phyloP scores from a whole-genome alignment of 2,888 invertebrate genomes.

The Eurytoma californica region DNA sequence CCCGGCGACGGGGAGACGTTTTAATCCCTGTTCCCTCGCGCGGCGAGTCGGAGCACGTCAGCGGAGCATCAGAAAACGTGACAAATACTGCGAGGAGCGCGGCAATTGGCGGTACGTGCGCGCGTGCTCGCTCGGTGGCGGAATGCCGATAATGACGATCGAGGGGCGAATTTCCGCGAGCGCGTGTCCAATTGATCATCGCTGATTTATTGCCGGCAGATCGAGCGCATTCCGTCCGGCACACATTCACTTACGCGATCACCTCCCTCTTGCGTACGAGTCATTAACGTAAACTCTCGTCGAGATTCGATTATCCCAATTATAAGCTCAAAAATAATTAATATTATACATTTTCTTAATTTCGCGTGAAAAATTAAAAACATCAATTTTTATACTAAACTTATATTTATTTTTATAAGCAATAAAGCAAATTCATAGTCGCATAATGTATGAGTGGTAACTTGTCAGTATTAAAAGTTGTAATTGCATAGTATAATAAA shows the following conservation, averaged over 20 bases:
- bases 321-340: too few relatives aligned
- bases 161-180: constrained; percentile 53
- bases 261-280: constrained; percentile 25
- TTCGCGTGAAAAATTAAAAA: too few relatives aligned
- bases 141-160: constrained; percentile 70
- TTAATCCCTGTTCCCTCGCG: constrained; percentile 58
- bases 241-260: not conserved
- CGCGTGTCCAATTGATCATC: constrained; percentile 71
- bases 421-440: too few relatives aligned
- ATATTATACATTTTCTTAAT: too few relatives aligned
- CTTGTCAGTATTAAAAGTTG: too few relatives aligned
- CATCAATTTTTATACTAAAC: too few relatives aligned
- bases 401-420: too few relatives aligned
- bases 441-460: too few relatives aligned
- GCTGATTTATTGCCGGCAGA: constrained; percentile 68
- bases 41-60: constrained; percentile 58
- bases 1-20: constrained; percentile 12
- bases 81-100: constrained; percentile 57
- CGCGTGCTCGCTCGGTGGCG: constrained; percentile 45
- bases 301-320: too few relatives aligned
- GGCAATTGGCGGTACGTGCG: constrained; percentile 36
- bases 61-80: constrained; percentile 53
- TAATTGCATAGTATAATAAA: too few relatives aligned
- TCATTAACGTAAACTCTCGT: not conserved
- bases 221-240: constrained; percentile 36